Conservation (phyloP, 2,888 invertebrate species). For the Nomada fucata region DNA sequence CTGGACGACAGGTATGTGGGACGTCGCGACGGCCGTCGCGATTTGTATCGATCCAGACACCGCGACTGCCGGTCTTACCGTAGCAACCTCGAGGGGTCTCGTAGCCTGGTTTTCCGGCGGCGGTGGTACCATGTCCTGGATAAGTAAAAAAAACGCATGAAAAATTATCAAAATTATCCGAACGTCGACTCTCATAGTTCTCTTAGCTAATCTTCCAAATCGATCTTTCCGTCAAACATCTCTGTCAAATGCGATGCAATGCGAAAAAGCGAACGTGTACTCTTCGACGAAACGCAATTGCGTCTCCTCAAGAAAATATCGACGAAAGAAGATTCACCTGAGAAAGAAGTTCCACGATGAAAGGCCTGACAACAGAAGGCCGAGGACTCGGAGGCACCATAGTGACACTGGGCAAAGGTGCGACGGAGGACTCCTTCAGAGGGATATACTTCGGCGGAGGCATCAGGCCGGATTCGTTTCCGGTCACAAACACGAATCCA, state of each 20-base stretch:
- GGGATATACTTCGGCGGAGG: slow-evolving; percentile 81
- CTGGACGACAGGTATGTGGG: slow-evolving; percentile 81
- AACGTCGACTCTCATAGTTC: background rate
- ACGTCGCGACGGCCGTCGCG: slow-evolving; percentile 80
- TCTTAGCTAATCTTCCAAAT: background rate
- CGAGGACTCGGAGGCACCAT: slow-evolving; percentile 79
- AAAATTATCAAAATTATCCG: background rate
- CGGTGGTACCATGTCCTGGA: slow-evolving; percentile 82
- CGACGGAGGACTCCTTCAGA: slow-evolving; percentile 75
- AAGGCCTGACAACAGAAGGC: slow-evolving; percentile 78
- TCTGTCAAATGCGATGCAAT: too few relatives aligned
- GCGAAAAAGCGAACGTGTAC: too few relatives aligned
- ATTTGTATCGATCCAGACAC: slow-evolving; percentile 83
- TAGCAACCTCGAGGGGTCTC: slow-evolving; percentile 75
- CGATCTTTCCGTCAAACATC: too few relatives aligned
- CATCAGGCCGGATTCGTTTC: slow-evolving; percentile 75
- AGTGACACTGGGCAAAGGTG: slow-evolving; percentile 74
- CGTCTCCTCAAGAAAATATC: background rate
- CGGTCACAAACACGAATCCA: slow-evolving; percentile 59
- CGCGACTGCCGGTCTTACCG: slow-evolving; percentile 78
- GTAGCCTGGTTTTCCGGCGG: slow-evolving; percentile 74
- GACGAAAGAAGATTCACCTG: slow-evolving; percentile 70
- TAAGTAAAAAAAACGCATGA: background rate
- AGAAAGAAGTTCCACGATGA: slow-evolving; percentile 80
- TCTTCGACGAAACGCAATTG: background rate